Conservation (phyloP, 2,797 vertebrate genomes). For the Pangasius sanitwongsei region DNA sequence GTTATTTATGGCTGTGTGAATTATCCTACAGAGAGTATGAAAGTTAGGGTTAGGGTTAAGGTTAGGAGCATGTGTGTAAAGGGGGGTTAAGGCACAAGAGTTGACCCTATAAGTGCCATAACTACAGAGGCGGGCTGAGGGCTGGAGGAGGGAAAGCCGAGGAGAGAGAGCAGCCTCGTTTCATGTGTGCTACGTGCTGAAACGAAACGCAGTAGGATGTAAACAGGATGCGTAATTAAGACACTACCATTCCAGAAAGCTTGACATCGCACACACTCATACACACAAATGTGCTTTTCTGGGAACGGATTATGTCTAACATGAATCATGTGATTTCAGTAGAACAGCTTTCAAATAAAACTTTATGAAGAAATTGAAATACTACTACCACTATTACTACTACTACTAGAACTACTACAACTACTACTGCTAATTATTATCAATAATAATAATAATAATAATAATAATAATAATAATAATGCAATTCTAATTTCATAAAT, state of each 20-base stretch:
- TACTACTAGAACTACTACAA: neutral
- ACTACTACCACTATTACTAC: too few species aligned
- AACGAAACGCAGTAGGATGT: conserved; percentile 83
- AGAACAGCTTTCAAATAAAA: neutral
- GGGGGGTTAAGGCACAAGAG: conserved; percentile 56
- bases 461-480: neutral
- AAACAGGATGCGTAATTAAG: conserved; percentile 83
- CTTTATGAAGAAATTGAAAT: neutral
- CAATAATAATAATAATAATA: neutral
- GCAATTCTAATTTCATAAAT: neutral
- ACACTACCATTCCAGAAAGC: conserved; percentile 75
- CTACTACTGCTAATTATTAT: neutral
- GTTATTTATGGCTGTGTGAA: conserved; percentile 27
- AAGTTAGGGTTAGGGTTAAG: neutral
- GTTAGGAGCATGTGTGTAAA: neutral
- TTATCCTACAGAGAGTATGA: conserved; percentile 2
- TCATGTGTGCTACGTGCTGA: conserved; percentile 68
- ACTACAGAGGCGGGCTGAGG: conserved; percentile 11
- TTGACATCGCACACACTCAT: conserved; percentile 64
- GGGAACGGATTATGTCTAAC: neutral
- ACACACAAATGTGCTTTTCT: conserved; percentile 23
- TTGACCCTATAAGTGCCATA: conserved; percentile 23
- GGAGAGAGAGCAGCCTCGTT: conserved; percentile 17
- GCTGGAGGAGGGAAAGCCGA: neutral
- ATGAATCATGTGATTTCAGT: conserved; percentile 7